Evolutionary conservation across 2,888 invertebrate species (phyloP), one percentile per base, ranked within the genome.

Genomic region (Stenodera caucasica): DNA sequence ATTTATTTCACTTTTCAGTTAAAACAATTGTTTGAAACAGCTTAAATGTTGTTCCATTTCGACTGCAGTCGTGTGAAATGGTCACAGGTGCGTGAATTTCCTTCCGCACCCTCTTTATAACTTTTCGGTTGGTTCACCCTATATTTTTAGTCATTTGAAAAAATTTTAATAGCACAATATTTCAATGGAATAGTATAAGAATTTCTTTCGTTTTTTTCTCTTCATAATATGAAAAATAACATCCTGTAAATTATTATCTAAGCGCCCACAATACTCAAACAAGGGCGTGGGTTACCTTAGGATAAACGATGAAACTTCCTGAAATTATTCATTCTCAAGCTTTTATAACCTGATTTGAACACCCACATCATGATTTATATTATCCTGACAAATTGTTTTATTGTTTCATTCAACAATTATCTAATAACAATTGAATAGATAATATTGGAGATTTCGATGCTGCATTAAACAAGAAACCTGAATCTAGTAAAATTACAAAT

Each of bases 271-370:
- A 64, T 55, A 55, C 49, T 49, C 55, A 65, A 65, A 64, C 65
- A 67, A 69, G 67, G 67, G 67, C 64, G 66, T 67, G 67, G 66
- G 62, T 64, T 63, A 67, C 67, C 61, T 67, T 57, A 60, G 63
- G 67, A 58, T 62, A 62, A 66, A 69, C 58, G 65, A 65, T 67
- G 67, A 55, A 67, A 67, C 66, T 69, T 69, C 69, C 69, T 70
- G 66, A 67, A 67, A 67, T 67, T 66, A 66, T 59, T 66, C 63
- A 64, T 61, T 52, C 18, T 8, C 52, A 30, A 21, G 33, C 29
- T 29, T 52, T 32, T 33, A 30, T 26, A 21, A n/a, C 30, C 57
- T 37, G 52, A 51, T 57, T 50, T 57, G n/a, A 45, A 50, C 54
- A 40, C 55, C 35, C 26, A 26, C 54, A 40, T 40, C 53, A 58